Base-by-base conservation (phyloP, 2,888 invertebrate genomes). In the Stenotaenia linearis region DNA sequence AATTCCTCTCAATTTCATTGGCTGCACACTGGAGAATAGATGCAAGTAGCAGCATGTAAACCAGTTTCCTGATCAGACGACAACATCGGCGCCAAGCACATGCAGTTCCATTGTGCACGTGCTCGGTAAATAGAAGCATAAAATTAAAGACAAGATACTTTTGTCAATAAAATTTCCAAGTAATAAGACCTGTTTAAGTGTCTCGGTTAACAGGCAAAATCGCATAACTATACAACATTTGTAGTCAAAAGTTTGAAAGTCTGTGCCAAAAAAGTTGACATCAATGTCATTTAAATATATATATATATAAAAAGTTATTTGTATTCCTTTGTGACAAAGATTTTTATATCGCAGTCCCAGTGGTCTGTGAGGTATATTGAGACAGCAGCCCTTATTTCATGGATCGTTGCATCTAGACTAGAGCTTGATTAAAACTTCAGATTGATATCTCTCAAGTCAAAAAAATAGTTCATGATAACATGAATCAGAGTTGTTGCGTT, bases 391-490 rank as follows among this genome's bases (percentile, higher is more conserved):
- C 56, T 56, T 56, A 56, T 56, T 56, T 56, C 56, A 56, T 56
- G 56, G 18, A 10, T 56, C 21, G 56, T 56, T 56, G 56, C 56
- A 18, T 56, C 56, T 23, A 18, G 7, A 21, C 23, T 0, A 56
- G n/a, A 23, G 56, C 56, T 56, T 56, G 56, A 56, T 56, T 56
- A 56, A 56, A 56, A 56, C 56, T 56, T 56, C 56, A 56, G 56
- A 56, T 56, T 18, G 56, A 56, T 56, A 50, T 50, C 50, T 50
- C 4, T 18, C 15, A 50, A 50, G 50, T 7, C n/a, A 21, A 1
- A 1, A 50, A 15, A n/a, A 50, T 50, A 50, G 21, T n/a, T n/a
- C n/a, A n/a, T n/a, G n/a, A n/a, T n/a, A n/a, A n/a, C n/a, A n/a
- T n/a, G n/a, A n/a, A n/a, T n/a, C n/a, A n/a, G n/a, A n/a, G n/a